phyloP scores from a whole-genome alignment of 2,113 vertebrate genomes.

The Cyprinus carpio region DNA sequence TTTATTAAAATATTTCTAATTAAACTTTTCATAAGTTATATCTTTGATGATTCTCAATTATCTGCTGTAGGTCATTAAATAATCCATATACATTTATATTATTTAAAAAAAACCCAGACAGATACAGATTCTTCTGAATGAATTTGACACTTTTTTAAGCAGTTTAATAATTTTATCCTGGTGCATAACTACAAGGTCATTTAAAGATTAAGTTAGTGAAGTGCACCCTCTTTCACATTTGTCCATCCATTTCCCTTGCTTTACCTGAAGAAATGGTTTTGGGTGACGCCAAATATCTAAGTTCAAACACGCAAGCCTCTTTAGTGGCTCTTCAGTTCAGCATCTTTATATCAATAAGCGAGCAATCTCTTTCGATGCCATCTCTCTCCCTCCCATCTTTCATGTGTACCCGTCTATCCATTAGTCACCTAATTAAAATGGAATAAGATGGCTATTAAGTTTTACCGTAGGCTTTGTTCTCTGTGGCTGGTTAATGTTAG shows the following conservation, averaged over 20 bases:
- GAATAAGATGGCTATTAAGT: conserved; percentile 76
- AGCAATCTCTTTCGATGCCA: conserved; percentile 35
- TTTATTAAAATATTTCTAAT: not conserved
- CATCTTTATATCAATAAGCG: conserved; percentile 45
- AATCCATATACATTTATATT: not conserved
- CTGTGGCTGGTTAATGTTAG: conserved; percentile 73
- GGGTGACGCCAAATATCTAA: conserved; percentile 25
- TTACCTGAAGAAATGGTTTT: conserved; percentile 31
- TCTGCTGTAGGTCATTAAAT: not conserved
- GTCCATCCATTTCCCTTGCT: conserved; percentile 24
- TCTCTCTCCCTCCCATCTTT: conserved; percentile 60
- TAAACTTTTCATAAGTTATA: not conserved
- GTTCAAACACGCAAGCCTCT: conserved; percentile 51
- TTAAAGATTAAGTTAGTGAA: conserved; percentile 13
- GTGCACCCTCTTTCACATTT: conserved; percentile 44
- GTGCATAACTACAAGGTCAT: not conserved
- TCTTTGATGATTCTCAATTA: not conserved
- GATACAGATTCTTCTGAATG: not conserved
- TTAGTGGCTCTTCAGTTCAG: conserved; percentile 45
- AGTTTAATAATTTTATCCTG: conserved; percentile 1
- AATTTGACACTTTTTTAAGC: not conserved
- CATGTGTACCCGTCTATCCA: conserved; percentile 74
- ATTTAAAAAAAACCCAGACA: not conserved
- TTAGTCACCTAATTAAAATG: conserved; percentile 80
- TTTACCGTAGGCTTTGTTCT: conserved; percentile 75